These are phyloP conservation scores for Hydriomena furcata DNA, from an alignment of 2,888 invertebrate species.

Conservation along the genomic window DNA sequence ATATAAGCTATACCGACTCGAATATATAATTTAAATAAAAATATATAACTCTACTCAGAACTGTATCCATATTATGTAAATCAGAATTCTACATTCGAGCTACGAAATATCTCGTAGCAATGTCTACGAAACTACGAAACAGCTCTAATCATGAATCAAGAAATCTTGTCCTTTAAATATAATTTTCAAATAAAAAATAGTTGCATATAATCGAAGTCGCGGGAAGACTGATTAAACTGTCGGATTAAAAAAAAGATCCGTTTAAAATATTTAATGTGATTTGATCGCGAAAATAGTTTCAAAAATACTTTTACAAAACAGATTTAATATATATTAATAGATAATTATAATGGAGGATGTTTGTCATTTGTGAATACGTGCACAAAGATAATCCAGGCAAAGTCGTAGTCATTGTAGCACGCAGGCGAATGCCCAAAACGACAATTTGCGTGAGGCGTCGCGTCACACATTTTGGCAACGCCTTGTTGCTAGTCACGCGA, in stretches of 20 bases:
- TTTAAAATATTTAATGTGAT: no score
- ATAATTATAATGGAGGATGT: background rate
- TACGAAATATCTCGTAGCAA: conserved; percentile 7
- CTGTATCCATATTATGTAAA: background rate
- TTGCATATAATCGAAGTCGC: no score
- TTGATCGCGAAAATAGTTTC: no score
- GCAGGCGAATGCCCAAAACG: conserved; percentile 39
- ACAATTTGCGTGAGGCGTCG: conserved; percentile 51
- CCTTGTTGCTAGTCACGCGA: conserved; percentile 70
- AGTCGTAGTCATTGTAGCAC: conserved; percentile 1
- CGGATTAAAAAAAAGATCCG: no score
- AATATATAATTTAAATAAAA: no score
- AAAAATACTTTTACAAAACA: no score
- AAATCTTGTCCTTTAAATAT: no score
- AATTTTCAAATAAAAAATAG: no score
- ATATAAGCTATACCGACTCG: no score
- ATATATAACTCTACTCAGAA: no score
- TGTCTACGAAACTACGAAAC: conserved; percentile 7
- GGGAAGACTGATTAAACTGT: no score
- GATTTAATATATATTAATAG: no score
- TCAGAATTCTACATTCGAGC: background rate
- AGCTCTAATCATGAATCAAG: conserved; percentile 5
- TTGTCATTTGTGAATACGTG: background rate
- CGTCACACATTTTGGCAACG: conserved; percentile 65
- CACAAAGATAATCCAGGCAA: conserved; percentile 3